A percentile compares a stretch with the other conserved stretches of the same genome.
These are phyloP conservation scores for Zenarchopterus dispar DNA, from an alignment of 2,797 vertebrate species.

Conservation along the genomic window DNA sequence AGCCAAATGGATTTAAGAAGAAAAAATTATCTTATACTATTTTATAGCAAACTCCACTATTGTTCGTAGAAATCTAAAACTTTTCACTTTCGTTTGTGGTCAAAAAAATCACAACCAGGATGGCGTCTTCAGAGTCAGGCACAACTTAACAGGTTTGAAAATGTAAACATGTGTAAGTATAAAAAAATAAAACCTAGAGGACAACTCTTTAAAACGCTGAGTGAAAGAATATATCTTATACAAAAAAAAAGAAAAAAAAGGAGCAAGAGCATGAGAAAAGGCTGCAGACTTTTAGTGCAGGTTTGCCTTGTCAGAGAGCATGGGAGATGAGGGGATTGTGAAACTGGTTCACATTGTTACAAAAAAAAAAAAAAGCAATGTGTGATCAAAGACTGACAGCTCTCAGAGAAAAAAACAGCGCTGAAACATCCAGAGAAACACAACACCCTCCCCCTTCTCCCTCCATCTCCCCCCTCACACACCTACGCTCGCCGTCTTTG, in stretches of 20 bases:
- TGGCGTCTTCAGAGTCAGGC: slow-evolving; percentile 74
- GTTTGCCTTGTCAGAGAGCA: slow-evolving; percentile 59
- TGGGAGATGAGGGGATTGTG: slow-evolving; percentile 47
- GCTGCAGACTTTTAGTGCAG: slow-evolving; percentile 60
- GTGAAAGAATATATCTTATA: slow-evolving; percentile 60
- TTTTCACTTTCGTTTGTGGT: slow-evolving; percentile 41
- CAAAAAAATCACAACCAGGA: slow-evolving; percentile 58
- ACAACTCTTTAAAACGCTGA: slow-evolving; percentile 62
- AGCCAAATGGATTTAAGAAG: background rate
- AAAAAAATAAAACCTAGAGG: slow-evolving; percentile 51
- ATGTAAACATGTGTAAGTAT: slow-evolving; percentile 70
- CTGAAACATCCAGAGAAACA: slow-evolving; percentile 56
- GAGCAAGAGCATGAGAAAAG: slow-evolving; percentile 14
- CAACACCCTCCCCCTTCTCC: slow-evolving; percentile 25
- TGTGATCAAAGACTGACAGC: slow-evolving; percentile 70
- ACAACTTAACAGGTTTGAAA: slow-evolving; percentile 78
- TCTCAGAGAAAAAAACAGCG: slow-evolving; percentile 43
- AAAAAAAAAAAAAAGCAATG: slow-evolving; percentile 43
- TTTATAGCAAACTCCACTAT: too few species aligned
- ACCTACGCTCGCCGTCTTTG: slow-evolving; percentile 54
- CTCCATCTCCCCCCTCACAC: slow-evolving; percentile 49
- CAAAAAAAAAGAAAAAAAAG: slow-evolving; percentile 29
- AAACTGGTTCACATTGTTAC: slow-evolving; percentile 61
- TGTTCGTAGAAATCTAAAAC: slow-evolving; percentile 23
- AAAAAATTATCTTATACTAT: background rate